These are phyloP conservation scores for Penaeus japonicus DNA, from an alignment of 1,140 invertebrate genomes.

Conservation along the genomic window DNA sequence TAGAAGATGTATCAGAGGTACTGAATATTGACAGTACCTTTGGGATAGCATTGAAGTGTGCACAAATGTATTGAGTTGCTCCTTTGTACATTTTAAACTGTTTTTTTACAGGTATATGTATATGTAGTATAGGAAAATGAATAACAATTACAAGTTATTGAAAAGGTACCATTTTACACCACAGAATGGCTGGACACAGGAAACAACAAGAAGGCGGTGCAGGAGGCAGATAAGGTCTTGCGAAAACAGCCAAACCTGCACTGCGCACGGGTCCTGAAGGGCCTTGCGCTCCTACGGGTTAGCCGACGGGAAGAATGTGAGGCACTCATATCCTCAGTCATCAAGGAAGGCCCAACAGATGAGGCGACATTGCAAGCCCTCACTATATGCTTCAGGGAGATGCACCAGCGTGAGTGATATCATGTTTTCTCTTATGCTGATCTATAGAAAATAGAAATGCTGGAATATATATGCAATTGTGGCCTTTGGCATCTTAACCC, in stretches of 20 bases:
- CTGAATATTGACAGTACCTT: no score
- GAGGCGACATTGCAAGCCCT: constrained; percentile 95
- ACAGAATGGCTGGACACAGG: constrained; percentile 93
- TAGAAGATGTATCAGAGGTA: no score
- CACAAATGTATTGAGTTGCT: no score
- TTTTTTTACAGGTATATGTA: no score
- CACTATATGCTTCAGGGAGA: constrained; percentile 92
- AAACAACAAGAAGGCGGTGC: constrained; percentile 97
- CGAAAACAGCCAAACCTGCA: constrained; percentile 89
- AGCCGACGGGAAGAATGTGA: constrained; percentile 82
- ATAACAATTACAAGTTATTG: no score
- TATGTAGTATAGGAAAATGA: no score
- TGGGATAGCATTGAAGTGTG: no score
- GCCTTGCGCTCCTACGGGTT: constrained; percentile 85
- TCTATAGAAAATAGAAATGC: neutral
- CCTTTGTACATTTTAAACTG: no score
- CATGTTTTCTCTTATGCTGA: neutral
- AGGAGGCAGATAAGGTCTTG: constrained; percentile 94
- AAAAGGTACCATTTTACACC: no score
- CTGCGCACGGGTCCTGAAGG: constrained; percentile 88
- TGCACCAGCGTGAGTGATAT: constrained; percentile 79
- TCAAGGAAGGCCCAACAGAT: constrained; percentile 82
- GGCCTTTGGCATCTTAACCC: no score
- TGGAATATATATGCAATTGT: no score
- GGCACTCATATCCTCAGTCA: constrained; percentile 78